Percentiles rank a stretch among this genome's conserved stretches.
Evolutionary conservation across 2,113 vertebrate species (phyloP).

Genomic region (Thomomys bottae): DNA sequence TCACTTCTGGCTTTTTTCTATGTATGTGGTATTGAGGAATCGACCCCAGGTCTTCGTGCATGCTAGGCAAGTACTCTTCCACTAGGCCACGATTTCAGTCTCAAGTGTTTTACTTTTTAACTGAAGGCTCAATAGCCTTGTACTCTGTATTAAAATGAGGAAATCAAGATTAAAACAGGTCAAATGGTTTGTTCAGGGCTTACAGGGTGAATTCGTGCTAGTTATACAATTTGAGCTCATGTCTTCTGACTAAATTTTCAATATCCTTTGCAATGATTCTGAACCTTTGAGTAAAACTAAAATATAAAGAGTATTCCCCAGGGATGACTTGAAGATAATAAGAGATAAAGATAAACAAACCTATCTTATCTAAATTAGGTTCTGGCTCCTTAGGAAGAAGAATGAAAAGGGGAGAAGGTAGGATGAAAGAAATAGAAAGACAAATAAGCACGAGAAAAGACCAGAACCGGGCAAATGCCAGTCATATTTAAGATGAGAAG

Average conservation of each 20-base stretch:
- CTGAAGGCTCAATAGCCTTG: not conserved
- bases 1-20: no score
- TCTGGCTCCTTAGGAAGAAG: slow-evolving; percentile 26
- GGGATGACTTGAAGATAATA: not conserved
- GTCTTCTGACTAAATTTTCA: not conserved
- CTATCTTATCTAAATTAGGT: not conserved
- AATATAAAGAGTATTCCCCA: not conserved
- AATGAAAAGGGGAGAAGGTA: slow-evolving; percentile 21
- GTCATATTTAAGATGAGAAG: slow-evolving; percentile 35
- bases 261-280: not conserved
- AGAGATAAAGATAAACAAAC: slow-evolving; percentile 7
- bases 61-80: no score
- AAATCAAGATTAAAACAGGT: not conserved
- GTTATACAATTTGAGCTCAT: not conserved
- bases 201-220: not conserved
- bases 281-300: not conserved
- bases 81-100: no score
- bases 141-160: slow-evolving; percentile 2
- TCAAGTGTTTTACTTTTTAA: not conserved
- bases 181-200: not conserved
- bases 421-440: slow-evolving; percentile 34
- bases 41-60: no score
- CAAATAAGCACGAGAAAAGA: not conserved
- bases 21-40: no score
- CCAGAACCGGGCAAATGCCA: slow-evolving; percentile 13